Evolutionary conservation across 2,888 invertebrate species (phyloP).

Genomic region (Rambutsinella grinnellia): DNA sequence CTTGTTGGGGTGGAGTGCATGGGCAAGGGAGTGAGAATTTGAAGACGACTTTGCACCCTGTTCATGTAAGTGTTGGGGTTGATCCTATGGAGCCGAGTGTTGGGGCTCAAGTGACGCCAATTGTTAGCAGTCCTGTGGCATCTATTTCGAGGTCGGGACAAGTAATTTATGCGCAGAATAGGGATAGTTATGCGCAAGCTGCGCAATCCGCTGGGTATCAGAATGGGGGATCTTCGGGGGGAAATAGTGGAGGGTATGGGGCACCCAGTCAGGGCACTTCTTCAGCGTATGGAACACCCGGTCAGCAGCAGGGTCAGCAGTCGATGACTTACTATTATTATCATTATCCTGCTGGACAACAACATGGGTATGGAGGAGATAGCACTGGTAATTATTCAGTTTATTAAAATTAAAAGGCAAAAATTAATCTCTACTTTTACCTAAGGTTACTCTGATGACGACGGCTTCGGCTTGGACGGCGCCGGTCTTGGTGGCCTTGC

Average conservation of each 20-base stretch:
- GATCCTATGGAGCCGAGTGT: conserved; percentile 22
- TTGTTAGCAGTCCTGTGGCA: conserved; percentile 11
- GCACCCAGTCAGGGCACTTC: conserved; percentile 16
- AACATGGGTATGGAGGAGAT: conserved; percentile 49
- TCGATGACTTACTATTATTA: conserved; percentile 66
- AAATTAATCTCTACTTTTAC: background rate
- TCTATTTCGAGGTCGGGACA: conserved; percentile 45
- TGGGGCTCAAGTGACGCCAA: background rate
- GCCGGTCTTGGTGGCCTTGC: conserved; percentile 55
- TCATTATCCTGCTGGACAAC: conserved; percentile 55
- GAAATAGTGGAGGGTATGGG: conserved; percentile 21
- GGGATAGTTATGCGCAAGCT: conserved; percentile 60
- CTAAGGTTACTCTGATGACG: conserved; percentile 59
- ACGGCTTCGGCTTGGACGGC: conserved; percentile 54
- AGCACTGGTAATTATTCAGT: conserved; percentile 47
- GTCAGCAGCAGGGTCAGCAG: conserved; percentile 49
- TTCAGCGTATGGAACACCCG: conserved; percentile 14
- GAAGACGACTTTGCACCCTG: conserved; percentile 30
- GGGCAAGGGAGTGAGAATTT: background rate
- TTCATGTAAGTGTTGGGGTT: conserved; percentile 14
- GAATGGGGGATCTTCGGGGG: conserved; percentile 25
- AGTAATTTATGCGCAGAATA: conserved; percentile 60
- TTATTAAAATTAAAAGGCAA: conserved; percentile 5
- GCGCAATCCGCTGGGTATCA: conserved; percentile 54
- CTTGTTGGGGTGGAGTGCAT: conserved; percentile 21